Conservation (phyloP, 1,140 invertebrate genomes). For the Calliopsis andreniformis region DNA sequence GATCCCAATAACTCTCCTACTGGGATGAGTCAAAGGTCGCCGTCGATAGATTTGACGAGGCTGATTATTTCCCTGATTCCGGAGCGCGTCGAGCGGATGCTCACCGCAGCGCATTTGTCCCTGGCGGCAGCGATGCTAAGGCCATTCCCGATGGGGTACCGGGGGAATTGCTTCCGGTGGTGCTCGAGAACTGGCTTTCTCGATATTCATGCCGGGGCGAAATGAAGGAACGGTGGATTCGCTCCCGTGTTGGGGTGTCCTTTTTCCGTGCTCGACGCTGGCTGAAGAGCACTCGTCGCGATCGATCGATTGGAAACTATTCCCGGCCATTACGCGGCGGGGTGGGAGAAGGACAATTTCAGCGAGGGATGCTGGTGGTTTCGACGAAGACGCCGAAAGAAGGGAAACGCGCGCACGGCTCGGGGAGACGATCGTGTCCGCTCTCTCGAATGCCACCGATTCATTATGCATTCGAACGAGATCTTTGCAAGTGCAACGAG, state of each 20-base stretch:
- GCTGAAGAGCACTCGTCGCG: slow-evolving; percentile 33
- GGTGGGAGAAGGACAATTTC: slow-evolving; percentile 29
- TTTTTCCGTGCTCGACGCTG: slow-evolving; percentile 49
- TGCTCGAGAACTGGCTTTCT: slow-evolving; percentile 29
- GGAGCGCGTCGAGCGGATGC: slow-evolving; percentile 22
- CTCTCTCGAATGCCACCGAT: slow-evolving; percentile 26
- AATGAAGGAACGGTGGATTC: slow-evolving; percentile 38
- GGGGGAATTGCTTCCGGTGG: slow-evolving; percentile 54
- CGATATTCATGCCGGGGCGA: slow-evolving; percentile 50
- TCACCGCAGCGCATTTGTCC: slow-evolving; percentile 4
- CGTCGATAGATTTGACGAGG: slow-evolving; percentile 26
- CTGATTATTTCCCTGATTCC: slow-evolving; percentile 45
- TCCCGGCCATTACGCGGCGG: slow-evolving; percentile 56
- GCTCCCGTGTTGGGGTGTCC: slow-evolving; percentile 45
- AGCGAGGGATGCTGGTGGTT: not conserved
- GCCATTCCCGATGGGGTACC: slow-evolving; percentile 52
- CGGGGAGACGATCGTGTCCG: slow-evolving; percentile 1
- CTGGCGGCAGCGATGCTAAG: slow-evolving; percentile 38
- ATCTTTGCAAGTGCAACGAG: slow-evolving; percentile 26
- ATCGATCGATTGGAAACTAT: slow-evolving; percentile 67
- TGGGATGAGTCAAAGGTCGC: not conserved
- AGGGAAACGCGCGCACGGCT: not conserved
- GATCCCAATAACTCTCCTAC: not conserved
- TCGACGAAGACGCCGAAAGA: not conserved
- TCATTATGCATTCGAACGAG: slow-evolving; percentile 44